Evolutionary conservation across 2,888 invertebrate species (phyloP).

Genomic region (Liodrosophila aerea): DNA sequence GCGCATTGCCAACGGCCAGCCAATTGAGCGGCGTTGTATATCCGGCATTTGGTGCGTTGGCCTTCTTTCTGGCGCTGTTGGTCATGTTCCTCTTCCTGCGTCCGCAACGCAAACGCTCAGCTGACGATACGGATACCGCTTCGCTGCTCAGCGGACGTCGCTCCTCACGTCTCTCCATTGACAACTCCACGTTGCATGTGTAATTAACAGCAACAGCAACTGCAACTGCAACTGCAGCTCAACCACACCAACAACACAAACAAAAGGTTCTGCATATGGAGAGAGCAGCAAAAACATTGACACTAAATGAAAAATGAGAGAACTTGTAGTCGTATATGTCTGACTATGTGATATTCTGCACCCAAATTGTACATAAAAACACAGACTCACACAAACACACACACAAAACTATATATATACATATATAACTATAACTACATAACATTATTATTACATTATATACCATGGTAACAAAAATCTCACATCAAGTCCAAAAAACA

Average conservation of each 20-base stretch:
- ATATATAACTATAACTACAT: constrained; percentile 10
- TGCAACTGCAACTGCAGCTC: background rate
- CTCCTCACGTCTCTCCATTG: constrained; percentile 45
- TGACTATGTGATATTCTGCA: constrained; percentile 75
- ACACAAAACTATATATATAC: constrained; percentile 26
- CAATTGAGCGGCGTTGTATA: constrained; percentile 66
- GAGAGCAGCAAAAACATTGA: constrained; percentile 9
- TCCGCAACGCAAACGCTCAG: constrained; percentile 61
- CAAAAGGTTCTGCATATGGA: background rate
- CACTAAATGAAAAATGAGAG: constrained; percentile 29
- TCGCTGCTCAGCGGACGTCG: constrained; percentile 57
- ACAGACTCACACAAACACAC: constrained; percentile 17
- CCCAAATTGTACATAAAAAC: constrained; percentile 61
- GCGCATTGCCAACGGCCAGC: constrained; percentile 63
- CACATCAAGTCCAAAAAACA: constrained; percentile 41
- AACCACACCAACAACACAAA: constrained; percentile 1
- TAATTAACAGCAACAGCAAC: constrained; percentile 17
- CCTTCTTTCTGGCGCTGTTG: constrained; percentile 63
- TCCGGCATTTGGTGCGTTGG: constrained; percentile 66
- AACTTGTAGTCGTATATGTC: constrained; percentile 73
- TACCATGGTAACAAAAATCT: constrained; percentile 32
- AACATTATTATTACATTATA: constrained; percentile 15
- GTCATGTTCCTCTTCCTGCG: constrained; percentile 71
- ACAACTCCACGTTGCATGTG: constrained; percentile 63
- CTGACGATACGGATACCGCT: constrained; percentile 57